Percentiles rank a stretch among this genome's conserved stretches.
Conservation (phyloP, 2,888 invertebrate species). For the Drosophila conformis region DNA sequence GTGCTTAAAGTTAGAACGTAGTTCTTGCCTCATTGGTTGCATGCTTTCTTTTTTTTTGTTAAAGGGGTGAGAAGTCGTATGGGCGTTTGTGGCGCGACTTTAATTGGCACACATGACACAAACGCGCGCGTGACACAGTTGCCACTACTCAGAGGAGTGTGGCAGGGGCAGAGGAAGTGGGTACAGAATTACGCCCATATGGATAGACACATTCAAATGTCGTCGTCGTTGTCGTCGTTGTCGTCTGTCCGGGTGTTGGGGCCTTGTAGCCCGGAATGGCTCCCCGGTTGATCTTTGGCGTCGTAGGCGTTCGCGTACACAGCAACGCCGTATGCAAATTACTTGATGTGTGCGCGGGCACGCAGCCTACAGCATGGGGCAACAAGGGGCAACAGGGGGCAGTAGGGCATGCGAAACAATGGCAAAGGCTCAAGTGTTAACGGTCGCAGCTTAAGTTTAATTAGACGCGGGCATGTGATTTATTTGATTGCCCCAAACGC, state of each 20-base stretch:
- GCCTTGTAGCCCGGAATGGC: conserved; percentile 49
- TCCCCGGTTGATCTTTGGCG: conserved; percentile 78
- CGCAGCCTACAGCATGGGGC: conserved; percentile 21
- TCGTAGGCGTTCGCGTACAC: conserved; percentile 56
- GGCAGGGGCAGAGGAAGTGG: neutral
- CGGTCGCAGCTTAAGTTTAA: conserved; percentile 83
- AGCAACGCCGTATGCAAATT: conserved; percentile 73
- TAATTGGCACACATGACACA: conserved; percentile 78
- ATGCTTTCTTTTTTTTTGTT: neutral
- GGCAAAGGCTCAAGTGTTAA: conserved; percentile 74
- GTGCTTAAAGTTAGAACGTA: neutral
- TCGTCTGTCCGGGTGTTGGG: conserved; percentile 18
- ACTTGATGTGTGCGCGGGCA: conserved; percentile 58
- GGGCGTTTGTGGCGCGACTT: conserved; percentile 47
- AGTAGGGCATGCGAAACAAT: conserved; percentile 40
- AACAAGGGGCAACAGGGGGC: conserved; percentile 23
- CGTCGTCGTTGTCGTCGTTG: conserved; percentile 18
- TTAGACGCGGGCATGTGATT: conserved; percentile 83
- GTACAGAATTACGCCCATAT: conserved; percentile 63
- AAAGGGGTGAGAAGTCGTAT: conserved; percentile 18
- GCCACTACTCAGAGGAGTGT: conserved; percentile 43
- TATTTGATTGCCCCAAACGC: conserved; percentile 73
- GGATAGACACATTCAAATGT: conserved; percentile 65
- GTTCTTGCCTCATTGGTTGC: conserved; percentile 18
- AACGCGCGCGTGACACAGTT: conserved; percentile 70